These are phyloP conservation scores for Teleiodes luculella DNA, from an alignment of 2,888 invertebrate genomes.

Conservation along the genomic window DNA sequence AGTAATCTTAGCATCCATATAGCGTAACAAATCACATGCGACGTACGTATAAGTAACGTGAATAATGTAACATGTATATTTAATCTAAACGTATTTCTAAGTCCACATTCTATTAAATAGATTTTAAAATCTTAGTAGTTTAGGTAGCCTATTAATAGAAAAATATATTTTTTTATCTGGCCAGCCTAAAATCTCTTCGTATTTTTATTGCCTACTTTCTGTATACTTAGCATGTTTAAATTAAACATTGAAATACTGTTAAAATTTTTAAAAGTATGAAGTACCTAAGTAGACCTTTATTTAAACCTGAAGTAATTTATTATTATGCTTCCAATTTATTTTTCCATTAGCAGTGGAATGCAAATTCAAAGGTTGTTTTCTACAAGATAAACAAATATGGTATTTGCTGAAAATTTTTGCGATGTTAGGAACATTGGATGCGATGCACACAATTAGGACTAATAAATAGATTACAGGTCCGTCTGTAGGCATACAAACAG, in stretches of 20 bases:
- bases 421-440: background rate
- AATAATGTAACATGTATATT: background rate
- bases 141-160: background rate
- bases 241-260: too few species aligned
- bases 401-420: background rate
- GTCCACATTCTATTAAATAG: background rate
- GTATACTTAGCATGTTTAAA: background rate
- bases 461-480: background rate
- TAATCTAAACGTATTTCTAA: background rate
- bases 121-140: too few species aligned
- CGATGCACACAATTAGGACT: background rate
- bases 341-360: background rate
- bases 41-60: background rate
- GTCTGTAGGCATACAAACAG: too few species aligned
- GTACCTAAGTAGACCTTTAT: too few species aligned
- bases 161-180: too few species aligned
- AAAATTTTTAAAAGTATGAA: too few species aligned
- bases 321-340: background rate
- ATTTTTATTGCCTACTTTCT: background rate
- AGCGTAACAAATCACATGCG: conserved; percentile 32
- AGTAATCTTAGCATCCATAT: conserved; percentile 35
- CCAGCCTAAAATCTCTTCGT: background rate
- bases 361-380: background rate
- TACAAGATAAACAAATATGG: too few species aligned
- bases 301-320: too few species aligned